Evolutionary conservation across 2,888 invertebrate species (phyloP).

Genomic region (Callimorpha dominula): DNA sequence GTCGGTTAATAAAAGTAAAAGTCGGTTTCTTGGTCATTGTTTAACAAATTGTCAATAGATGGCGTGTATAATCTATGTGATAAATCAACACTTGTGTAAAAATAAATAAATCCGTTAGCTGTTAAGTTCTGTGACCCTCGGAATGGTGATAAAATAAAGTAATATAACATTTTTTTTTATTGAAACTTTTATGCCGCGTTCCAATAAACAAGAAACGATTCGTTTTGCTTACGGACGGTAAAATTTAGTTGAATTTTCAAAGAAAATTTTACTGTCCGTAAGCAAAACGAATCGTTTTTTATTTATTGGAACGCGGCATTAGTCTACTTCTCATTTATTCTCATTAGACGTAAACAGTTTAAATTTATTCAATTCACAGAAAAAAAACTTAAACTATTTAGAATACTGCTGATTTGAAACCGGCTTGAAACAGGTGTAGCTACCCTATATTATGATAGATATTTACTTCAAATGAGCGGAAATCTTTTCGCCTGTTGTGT

Average conservation of each 20-base stretch:
- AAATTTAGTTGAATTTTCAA: too few species aligned
- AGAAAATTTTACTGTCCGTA: too few species aligned
- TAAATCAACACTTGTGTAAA: too few species aligned
- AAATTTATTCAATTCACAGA: not conserved
- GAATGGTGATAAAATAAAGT: not conserved
- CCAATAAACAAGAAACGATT: too few species aligned
- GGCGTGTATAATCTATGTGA: not conserved
- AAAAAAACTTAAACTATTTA: not conserved
- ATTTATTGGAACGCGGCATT: too few species aligned
- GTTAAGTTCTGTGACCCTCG: not conserved
- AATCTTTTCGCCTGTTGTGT: slow-evolving; percentile 8
- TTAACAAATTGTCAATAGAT: not conserved
- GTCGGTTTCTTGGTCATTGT: not conserved
- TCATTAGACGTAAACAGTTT: not conserved
- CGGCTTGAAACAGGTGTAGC: not conserved
- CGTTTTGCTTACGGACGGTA: too few species aligned
- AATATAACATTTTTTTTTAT: too few species aligned
- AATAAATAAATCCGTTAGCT: not conserved
- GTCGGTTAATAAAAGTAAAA: not conserved
- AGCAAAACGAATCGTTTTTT: too few species aligned
- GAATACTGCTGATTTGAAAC: not conserved
- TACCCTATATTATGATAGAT: slow-evolving; percentile 11
- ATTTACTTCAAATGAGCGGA: slow-evolving; percentile 4
- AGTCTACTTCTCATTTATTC: too few species aligned
- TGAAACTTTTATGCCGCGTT: not conserved